Evolutionary conservation across 2,888 invertebrate genomes (phyloP).

Genomic region (Drosophila suboccidentalis): DNA sequence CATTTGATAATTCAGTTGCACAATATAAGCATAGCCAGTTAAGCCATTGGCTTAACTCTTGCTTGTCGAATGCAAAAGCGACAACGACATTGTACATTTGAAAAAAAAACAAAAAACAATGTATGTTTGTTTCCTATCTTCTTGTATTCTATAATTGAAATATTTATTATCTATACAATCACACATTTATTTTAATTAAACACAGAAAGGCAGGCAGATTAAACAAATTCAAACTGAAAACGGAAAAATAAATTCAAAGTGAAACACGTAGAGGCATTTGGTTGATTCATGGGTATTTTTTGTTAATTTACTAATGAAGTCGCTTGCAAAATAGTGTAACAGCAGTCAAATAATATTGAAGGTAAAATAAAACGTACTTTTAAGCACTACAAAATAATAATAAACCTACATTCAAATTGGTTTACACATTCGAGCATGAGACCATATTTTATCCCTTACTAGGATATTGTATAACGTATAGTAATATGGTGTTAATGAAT

Average conservation of each 20-base stretch:
- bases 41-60: too few relatives aligned
- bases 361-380: conserved; percentile 6
- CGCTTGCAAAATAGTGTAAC: conserved; percentile 4
- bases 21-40: too few relatives aligned
- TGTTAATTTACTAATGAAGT: neutral
- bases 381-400: neutral
- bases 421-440: too few relatives aligned
- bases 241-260: conserved; percentile 23
- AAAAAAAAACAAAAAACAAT: neutral
- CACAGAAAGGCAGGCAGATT: neutral
- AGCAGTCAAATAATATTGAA: conserved; percentile 12
- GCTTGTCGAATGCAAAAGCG: too few relatives aligned
- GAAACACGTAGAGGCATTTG: neutral
- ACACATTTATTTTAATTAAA: conserved; percentile 48
- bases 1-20: too few relatives aligned
- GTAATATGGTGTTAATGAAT: too few relatives aligned
- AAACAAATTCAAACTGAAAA: conserved; percentile 14
- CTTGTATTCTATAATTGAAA: conserved; percentile 42
- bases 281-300: conserved; percentile 25
- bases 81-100: too few relatives aligned
- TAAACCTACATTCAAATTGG: too few relatives aligned
- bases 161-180: conserved; percentile 32
- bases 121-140: neutral
- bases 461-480: too few relatives aligned
- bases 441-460: too few relatives aligned